phyloP scores from a whole-genome alignment of 2,797 vertebrate genomes.

The Rachycentron canadum region DNA sequence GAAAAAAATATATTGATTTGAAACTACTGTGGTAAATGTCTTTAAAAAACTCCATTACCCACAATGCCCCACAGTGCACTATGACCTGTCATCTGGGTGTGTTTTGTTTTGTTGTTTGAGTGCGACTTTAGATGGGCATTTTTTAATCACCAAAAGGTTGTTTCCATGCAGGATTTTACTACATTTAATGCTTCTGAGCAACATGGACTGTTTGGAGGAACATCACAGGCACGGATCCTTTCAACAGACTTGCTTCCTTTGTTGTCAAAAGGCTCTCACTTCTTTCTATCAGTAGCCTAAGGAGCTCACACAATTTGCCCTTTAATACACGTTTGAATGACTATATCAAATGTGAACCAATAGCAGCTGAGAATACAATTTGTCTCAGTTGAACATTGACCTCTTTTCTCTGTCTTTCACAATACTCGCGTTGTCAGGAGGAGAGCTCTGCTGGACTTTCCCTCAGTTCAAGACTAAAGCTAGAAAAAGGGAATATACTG shows the following conservation, averaged over 20 bases:
- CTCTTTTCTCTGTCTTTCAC: slow-evolving; percentile 45
- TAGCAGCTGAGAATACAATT: neutral
- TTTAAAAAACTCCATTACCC: slow-evolving; percentile 49
- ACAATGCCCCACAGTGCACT: slow-evolving; percentile 33
- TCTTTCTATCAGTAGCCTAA: neutral
- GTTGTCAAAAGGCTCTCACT: neutral
- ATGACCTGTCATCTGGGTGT: neutral
- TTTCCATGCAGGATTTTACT: neutral
- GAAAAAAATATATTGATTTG: neutral
- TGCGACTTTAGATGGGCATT: fast-evolving
- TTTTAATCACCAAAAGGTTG: neutral
- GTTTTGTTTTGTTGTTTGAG: neutral
- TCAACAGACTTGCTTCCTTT: neutral
- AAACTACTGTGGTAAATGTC: neutral
- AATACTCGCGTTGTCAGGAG: slow-evolving; percentile 22
- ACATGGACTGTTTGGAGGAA: neutral
- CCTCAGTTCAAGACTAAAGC: neutral
- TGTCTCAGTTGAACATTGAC: slow-evolving; percentile 55
- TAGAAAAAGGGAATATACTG: neutral
- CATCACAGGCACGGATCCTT: fast-evolving
- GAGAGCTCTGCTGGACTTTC: neutral
- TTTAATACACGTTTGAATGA: neutral
- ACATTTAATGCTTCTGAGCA: neutral
- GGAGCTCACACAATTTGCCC: neutral
- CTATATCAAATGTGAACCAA: slow-evolving; percentile 21